These are phyloP conservation scores for Halichondria panicea DNA, from an alignment of 37 sponge, comb jelly and placozoan genomes.

Conservation along the genomic window DNA sequence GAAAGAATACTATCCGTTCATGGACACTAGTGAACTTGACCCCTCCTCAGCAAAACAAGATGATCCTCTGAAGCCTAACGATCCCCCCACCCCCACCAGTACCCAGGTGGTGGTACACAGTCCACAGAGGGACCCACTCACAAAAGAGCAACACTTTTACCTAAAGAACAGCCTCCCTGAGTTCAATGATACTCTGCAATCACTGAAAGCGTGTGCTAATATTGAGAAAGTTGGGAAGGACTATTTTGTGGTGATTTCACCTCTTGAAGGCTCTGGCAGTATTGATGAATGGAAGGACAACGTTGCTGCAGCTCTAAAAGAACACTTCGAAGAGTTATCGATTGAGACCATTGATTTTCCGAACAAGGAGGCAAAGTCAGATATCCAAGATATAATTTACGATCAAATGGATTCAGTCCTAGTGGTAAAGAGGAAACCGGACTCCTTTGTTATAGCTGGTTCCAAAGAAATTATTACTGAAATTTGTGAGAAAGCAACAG, in stretches of 20 bases:
- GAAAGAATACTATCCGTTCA: slow-evolving; percentile 12
- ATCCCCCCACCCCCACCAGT: too few relatives aligned
- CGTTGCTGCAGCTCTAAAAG: not conserved
- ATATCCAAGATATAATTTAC: slow-evolving; percentile 8
- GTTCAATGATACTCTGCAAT: not conserved
- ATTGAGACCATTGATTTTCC: not conserved
- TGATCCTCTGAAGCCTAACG: too few relatives aligned
- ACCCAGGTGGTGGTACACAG: too few relatives aligned
- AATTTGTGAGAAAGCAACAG: not conserved
- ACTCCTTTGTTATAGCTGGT: slow-evolving; percentile 3
- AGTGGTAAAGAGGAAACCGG: too few relatives aligned
- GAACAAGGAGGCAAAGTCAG: not conserved
- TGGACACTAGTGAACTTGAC: too few relatives aligned
- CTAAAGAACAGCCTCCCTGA: not conserved
- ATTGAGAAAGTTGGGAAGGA: not conserved
- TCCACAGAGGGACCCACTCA: not conserved
- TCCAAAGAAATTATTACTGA: not conserved
- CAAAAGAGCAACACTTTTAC: not conserved
- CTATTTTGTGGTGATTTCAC: not conserved
- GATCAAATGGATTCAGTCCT: too few relatives aligned
- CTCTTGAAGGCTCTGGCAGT: not conserved
- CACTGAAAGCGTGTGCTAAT: not conserved
- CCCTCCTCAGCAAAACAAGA: too few relatives aligned
- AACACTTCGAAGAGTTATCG: not conserved
- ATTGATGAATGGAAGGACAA: not conserved